Base-by-base conservation (phyloP, 2,888 invertebrate species). In the Junonia oenone region DNA sequence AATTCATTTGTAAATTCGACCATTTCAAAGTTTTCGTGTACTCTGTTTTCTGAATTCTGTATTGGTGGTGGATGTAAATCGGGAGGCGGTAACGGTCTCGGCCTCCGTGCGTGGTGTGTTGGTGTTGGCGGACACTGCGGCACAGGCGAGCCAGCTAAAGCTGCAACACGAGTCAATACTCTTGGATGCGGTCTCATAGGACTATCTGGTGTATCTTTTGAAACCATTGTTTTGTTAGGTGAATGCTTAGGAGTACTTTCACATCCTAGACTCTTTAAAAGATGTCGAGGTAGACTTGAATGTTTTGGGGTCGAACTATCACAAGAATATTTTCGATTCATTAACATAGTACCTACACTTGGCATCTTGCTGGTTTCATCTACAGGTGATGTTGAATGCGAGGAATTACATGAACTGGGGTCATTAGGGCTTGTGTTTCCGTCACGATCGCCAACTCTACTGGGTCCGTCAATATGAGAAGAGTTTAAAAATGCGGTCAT, bases 71-170 rank as follows among this genome's bases (percentile, higher is more conserved):
- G 91, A 57, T 92, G 91, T 27, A 93, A 73, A 48, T 89, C 91
- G 0, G 92, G 91, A 0, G 89, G 90, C 0, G 92, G 92, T 63
- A 93, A 82, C 13, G 92, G 92, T 60, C 93, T 90, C 6, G 93
- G 91, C 45, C 94, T 92, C 38, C 95, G 90, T 0, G 96, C 95
- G 72, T 96, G 96, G 78, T 97, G 97, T 0, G 96, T 97, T 0
- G 97, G 97, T 0, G 97, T 97, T 0, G 97, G 97, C 2, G 96
- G 96, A 72, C 96, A 96, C 62, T 96, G 93, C 0, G 94, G 92
- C 38, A 88, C 82, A 0, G 91, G 88, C 46, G 83, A 72, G 0
- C 94, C 91, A n/a, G 91, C 89, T 45, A 92, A 78, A 31, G 90
- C 90, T 0, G 91, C 91, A 29, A 93, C 92, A 47, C 93, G 83